Conservation (phyloP, 2,888 invertebrate genomes). For the Meghimatium bilineatum region DNA sequence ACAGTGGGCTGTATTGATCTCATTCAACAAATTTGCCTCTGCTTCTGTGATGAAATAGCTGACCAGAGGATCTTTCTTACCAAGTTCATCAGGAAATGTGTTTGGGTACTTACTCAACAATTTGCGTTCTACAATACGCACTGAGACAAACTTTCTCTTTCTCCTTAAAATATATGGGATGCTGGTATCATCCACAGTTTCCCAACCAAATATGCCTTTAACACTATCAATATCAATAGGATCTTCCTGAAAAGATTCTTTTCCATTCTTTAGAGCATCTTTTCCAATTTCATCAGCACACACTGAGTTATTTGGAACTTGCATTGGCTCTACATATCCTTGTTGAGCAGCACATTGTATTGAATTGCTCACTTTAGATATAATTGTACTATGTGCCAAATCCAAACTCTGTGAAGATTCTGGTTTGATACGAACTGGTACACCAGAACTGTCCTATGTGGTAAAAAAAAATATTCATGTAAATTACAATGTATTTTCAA, state of each 20-base stretch:
- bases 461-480: neutral
- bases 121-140: slow-evolving; percentile 94
- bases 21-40: slow-evolving; percentile 92
- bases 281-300: slow-evolving; percentile 22
- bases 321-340: slow-evolving; percentile 16
- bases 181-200: slow-evolving; percentile 84
- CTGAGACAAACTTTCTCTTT: slow-evolving; percentile 92
- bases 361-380: neutral
- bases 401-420: slow-evolving; percentile 48
- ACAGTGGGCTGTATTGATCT: slow-evolving; percentile 94
- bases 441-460: slow-evolving; percentile 34
- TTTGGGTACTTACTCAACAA: slow-evolving; percentile 78
- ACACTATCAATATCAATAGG: slow-evolving; percentile 68
- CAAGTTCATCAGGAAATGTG: slow-evolving; percentile 86
- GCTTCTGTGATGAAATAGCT: slow-evolving; percentile 95
- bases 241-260: slow-evolving; percentile 46
- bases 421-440: slow-evolving; percentile 54
- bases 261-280: slow-evolving; percentile 6
- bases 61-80: slow-evolving; percentile 91
- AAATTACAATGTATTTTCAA: neutral
- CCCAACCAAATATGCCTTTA: slow-evolving; percentile 89
- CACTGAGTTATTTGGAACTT: slow-evolving; percentile 11
- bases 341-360: neutral
- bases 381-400: slow-evolving; percentile 6
- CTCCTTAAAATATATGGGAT: slow-evolving; percentile 91